Evolutionary conservation across 2,888 invertebrate genomes (phyloP).

Genomic region (Lithophane semibrunnea): DNA sequence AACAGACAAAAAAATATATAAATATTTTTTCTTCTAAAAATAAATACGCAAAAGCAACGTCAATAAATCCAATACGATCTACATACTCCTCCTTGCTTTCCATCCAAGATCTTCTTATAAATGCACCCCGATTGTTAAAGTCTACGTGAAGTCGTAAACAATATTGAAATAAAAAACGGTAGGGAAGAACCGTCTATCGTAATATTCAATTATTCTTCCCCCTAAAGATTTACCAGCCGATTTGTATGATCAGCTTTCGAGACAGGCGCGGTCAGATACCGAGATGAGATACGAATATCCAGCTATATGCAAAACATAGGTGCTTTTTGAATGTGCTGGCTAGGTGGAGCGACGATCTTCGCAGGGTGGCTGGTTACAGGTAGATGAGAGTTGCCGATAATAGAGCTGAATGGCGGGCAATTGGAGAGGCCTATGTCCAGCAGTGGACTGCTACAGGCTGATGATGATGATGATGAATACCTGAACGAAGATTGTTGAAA

Average conservation of each 20-base stretch:
- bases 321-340: neutral
- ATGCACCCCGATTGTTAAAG: conserved; percentile 61
- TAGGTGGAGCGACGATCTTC: too few relatives aligned
- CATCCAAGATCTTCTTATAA: conserved; percentile 39
- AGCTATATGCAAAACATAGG: too few relatives aligned
- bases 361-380: too few relatives aligned
- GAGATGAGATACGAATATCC: conserved; percentile 12
- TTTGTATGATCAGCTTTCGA: conserved; percentile 28
- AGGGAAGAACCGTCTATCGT: conserved; percentile 30
- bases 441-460: too few relatives aligned
- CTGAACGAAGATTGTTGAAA: too few relatives aligned
- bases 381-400: too few relatives aligned
- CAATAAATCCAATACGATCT: conserved; percentile 55
- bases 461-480: neutral
- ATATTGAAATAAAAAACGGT: conserved; percentile 35
- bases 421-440: too few relatives aligned
- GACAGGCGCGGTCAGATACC: conserved; percentile 28
- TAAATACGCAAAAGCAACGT: conserved; percentile 9
- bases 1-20: neutral
- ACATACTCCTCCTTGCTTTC: conserved; percentile 21
- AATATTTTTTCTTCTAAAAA: conserved; percentile 1
- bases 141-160: conserved; percentile 50
- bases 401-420: too few relatives aligned
- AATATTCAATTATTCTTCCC: conserved; percentile 57
- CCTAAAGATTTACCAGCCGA: conserved; percentile 36